Percentiles rank a stretch among this genome's conserved stretches.
Conservation (phyloP, 2,113 vertebrate genomes). For the Ivindomyrus marchei region DNA sequence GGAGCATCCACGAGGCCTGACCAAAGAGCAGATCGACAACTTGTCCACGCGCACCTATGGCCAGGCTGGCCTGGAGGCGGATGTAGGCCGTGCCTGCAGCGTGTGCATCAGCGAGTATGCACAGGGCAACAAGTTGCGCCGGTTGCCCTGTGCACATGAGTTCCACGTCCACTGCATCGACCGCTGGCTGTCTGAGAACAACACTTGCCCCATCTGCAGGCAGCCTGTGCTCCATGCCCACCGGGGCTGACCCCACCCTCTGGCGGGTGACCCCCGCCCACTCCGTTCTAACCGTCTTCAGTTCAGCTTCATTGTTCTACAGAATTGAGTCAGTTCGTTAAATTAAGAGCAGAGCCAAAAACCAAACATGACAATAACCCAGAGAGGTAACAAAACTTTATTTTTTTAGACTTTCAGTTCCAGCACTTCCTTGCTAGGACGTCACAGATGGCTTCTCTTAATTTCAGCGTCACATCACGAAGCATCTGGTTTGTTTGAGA, state of each 20-base stretch:
- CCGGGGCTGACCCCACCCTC: slow-evolving; percentile 56
- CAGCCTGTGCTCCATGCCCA: slow-evolving; percentile 71
- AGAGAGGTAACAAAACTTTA: slow-evolving; percentile 69
- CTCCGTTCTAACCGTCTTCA: slow-evolving; percentile 48
- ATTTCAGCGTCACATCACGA: background rate
- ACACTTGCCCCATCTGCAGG: slow-evolving; percentile 89
- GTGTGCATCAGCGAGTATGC: slow-evolving; percentile 93
- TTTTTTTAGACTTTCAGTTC: slow-evolving; percentile 65
- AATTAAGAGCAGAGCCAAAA: slow-evolving; percentile 58
- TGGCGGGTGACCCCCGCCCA: slow-evolving; percentile 49
- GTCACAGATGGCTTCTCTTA: slow-evolving; percentile 4
- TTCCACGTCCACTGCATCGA: slow-evolving; percentile 96
- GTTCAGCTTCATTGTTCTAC: slow-evolving; percentile 58
- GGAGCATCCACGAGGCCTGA: slow-evolving; percentile 76
- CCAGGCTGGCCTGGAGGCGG: slow-evolving; percentile 69
- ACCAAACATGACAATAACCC: slow-evolving; percentile 33
- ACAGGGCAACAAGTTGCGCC: slow-evolving; percentile 86
- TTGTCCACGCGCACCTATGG: slow-evolving; percentile 85
- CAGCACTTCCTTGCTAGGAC: slow-evolving; percentile 26
- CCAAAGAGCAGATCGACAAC: slow-evolving; percentile 97
- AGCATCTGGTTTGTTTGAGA: background rate
- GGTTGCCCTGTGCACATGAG: slow-evolving; percentile 83
- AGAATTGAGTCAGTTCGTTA: slow-evolving; percentile 47
- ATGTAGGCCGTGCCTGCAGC: slow-evolving; percentile 79
- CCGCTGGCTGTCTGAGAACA: slow-evolving; percentile 93